Conservation (phyloP, 2,888 invertebrate genomes). For the Melieria picta region DNA sequence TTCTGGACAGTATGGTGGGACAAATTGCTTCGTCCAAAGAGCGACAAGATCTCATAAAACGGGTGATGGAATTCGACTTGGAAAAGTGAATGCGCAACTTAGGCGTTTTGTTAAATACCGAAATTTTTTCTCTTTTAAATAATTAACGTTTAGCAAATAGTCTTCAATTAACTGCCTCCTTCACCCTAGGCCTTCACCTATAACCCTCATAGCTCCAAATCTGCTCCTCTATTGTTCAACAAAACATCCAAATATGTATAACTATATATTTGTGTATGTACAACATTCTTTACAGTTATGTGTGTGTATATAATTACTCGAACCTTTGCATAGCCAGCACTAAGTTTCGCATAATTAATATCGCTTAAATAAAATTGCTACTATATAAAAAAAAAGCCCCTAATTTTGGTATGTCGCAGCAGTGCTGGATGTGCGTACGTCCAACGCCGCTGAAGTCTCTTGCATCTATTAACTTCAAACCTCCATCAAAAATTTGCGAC, state of each 20-base stretch:
- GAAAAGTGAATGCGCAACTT: slow-evolving; percentile 47
- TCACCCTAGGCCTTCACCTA: too few relatives aligned
- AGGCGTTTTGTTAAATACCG: not conserved
- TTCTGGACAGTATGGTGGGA: slow-evolving; percentile 73
- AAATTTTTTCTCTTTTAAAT: not conserved
- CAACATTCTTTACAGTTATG: not conserved
- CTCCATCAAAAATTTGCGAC: slow-evolving; percentile 59
- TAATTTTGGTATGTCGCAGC: slow-evolving; percentile 26
- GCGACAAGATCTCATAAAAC: slow-evolving; percentile 68
- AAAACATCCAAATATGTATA: not conserved
- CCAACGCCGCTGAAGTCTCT: not conserved
- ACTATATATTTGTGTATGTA: not conserved
- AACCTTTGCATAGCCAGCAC: slow-evolving; percentile 4
- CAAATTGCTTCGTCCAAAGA: slow-evolving; percentile 73
- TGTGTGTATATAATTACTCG: not conserved
- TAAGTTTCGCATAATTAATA: not conserved
- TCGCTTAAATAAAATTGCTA: not conserved
- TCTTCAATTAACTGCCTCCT: too few relatives aligned
- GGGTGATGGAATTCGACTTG: slow-evolving; percentile 60
- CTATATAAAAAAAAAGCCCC: not conserved
- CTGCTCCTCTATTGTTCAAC: not conserved
- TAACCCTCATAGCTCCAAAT: not conserved
- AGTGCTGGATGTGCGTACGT: not conserved
- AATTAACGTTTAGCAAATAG: too few relatives aligned
- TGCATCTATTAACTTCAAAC: slow-evolving; percentile 45